Evolutionary conservation across 2,797 vertebrate species (phyloP), one percentile per base, ranked within the genome.

Genomic region (Sebastes elongatus): DNA sequence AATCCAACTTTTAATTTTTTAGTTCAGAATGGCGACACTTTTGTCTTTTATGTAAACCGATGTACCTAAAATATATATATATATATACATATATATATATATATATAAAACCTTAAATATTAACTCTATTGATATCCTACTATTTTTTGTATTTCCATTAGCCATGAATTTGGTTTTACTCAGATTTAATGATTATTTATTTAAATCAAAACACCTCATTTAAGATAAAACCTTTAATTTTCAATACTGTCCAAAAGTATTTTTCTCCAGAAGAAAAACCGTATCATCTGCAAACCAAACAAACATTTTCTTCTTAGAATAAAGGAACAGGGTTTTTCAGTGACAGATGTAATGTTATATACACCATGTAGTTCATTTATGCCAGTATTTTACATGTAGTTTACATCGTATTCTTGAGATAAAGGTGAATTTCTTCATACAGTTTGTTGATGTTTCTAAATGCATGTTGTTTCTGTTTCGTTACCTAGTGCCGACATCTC

Each of bases 401-500:
- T 53, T 2, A 27, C 20, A 4, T 56, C 2, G 4, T n/a, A 27
- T 8, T 60, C 57, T 22, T 4, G 23, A 30, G 10, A n/a, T 35
- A 6, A 55, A 23, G 20, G 1, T 46, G 11, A 27, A 8, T 18
- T 38, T 64, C 33, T 28, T 8, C 22, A 3, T 33, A n/a, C 18
- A 9, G 32, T 27, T 56, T 28, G 9, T 25, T 64, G 4, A 71
- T 56, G 18, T 28, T 27, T 74, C 35, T 69, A 2, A 61, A 42
- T 35, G 11, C 16, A 16, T 28, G 27, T n/a, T 62, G 60, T 82
- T 32, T 72, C 20, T 76, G 30, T 72, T 27, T 71, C 25, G 63
- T 81, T 18, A 16, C 57, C 85, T 85, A 99, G 98, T 96, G 60
- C 96, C 98, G 4, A 80, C 93, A 22, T 95, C 97, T 91, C 96